Conservation (phyloP, 2,888 invertebrate species). For the Drosophila macrospina region DNA sequence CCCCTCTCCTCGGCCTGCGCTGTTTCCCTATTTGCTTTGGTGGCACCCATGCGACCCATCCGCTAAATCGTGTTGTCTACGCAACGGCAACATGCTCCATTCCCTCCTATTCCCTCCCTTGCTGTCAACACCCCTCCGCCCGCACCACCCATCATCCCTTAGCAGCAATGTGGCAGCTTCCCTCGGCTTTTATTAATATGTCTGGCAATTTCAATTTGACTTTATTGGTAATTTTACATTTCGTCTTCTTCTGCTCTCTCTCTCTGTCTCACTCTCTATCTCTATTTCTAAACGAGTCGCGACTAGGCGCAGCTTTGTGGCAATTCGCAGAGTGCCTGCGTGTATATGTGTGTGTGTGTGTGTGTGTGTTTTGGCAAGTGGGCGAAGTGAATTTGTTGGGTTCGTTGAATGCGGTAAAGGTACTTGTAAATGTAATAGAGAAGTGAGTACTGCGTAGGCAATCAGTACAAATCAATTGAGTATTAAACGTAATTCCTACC, state of each 20-base stretch:
- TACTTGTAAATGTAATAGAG: slow-evolving; percentile 19
- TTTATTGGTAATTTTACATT: slow-evolving; percentile 82
- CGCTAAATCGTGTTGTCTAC: slow-evolving; percentile 62
- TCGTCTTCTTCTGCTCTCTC: slow-evolving; percentile 25
- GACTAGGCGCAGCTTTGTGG: slow-evolving; percentile 52
- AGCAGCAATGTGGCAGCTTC: slow-evolving; percentile 13
- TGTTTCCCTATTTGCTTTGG: slow-evolving; percentile 27
- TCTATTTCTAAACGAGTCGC: slow-evolving; percentile 35
- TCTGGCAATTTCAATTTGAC: slow-evolving; percentile 82
- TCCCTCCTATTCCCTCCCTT: background rate
- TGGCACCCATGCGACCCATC: slow-evolving; percentile 71
- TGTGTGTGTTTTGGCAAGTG: background rate
- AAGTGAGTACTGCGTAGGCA: slow-evolving; percentile 9
- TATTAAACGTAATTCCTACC: background rate
- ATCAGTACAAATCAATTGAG: slow-evolving; percentile 7
- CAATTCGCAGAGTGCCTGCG: background rate
- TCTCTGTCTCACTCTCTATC: background rate
- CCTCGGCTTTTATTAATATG: slow-evolving; percentile 76
- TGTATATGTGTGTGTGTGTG: background rate
- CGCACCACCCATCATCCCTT: slow-evolving; percentile 7
- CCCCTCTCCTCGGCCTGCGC: too few species aligned
- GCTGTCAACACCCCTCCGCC: too few species aligned
- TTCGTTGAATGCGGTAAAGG: slow-evolving; percentile 12
- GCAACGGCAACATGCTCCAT: slow-evolving; percentile 42
- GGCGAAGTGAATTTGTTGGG: background rate